Evolutionary conservation across 2,113 vertebrate species (phyloP).

Genomic region (Alaudala cheleensis): DNA sequence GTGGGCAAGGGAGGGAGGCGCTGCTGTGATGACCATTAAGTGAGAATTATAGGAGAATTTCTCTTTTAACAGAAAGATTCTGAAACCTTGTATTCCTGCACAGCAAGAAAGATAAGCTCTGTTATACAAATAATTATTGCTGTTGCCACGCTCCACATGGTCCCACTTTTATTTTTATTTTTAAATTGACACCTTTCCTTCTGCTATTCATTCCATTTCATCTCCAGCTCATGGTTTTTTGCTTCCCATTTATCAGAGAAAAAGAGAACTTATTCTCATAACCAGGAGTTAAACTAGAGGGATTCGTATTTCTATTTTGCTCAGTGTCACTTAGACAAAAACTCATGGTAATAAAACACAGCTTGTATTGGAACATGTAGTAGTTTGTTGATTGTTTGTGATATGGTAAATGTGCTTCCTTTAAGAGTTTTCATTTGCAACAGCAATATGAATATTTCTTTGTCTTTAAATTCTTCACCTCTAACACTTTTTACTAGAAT

Average conservation of each 20-base stretch:
- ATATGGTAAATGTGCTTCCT: not conserved
- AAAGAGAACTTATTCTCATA: constrained; percentile 19
- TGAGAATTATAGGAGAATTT: not conserved
- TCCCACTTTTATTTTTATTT: constrained; percentile 62
- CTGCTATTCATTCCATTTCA: constrained; percentile 39
- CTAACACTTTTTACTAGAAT: not conserved
- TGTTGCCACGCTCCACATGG: constrained; percentile 39
- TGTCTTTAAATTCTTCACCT: not conserved
- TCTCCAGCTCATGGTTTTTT: not conserved
- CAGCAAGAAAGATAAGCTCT: constrained; percentile 44
- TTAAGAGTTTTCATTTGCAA: not conserved
- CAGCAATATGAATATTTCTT: not conserved
- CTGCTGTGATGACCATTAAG: not conserved
- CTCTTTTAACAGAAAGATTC: not conserved
- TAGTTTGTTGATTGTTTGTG: not conserved
- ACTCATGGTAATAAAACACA: not conserved
- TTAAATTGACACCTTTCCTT: constrained; percentile 64
- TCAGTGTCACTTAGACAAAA: constrained; percentile 8
- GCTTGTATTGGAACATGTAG: not conserved
- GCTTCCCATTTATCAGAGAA: not conserved
- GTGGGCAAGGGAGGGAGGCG: rapidly evolving
- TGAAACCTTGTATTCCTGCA: constrained; percentile 46
- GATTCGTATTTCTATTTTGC: constrained; percentile 6
- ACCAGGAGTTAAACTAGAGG: not conserved
- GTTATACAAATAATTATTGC: constrained; percentile 53